phyloP scores from a whole-genome alignment of 2,113 vertebrate species.

The Paradisaea rubra region DNA sequence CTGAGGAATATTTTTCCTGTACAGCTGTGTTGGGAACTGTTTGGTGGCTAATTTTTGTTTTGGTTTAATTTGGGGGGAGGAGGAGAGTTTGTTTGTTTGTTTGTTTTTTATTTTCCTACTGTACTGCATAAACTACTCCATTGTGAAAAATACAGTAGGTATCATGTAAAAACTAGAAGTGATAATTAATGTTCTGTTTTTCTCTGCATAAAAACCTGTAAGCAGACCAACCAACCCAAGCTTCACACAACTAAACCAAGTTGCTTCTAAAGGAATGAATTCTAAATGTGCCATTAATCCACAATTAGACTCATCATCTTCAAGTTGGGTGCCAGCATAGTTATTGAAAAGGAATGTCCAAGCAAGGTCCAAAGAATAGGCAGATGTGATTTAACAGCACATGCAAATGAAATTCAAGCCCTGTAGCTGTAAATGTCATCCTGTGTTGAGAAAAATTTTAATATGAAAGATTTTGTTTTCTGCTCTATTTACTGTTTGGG shows the following conservation, averaged over 20 bases:
- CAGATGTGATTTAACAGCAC: not conserved
- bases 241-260: not conserved
- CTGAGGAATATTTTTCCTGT: not conserved
- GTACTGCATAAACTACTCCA: not conserved
- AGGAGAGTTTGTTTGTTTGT: too few species aligned
- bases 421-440: not conserved
- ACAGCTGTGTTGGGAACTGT: not conserved
- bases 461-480: not conserved
- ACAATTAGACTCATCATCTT: not conserved
- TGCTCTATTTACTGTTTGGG: conserved; percentile 5
- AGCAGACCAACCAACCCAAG: not conserved
- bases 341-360: not conserved
- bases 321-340: not conserved
- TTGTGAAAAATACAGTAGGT: not conserved
- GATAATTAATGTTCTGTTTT: not conserved
- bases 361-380: not conserved
- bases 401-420: conserved; percentile 24
- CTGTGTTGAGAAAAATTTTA: not conserved
- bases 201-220: not conserved
- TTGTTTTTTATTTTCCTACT: not conserved
- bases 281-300: not conserved
- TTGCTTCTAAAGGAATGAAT: not conserved
- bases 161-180: not conserved
- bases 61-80: not conserved
- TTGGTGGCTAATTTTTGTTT: not conserved